Evolutionary conservation across 1,140 invertebrate species (phyloP).

Genomic region (Adoxophyes honmai): DNA sequence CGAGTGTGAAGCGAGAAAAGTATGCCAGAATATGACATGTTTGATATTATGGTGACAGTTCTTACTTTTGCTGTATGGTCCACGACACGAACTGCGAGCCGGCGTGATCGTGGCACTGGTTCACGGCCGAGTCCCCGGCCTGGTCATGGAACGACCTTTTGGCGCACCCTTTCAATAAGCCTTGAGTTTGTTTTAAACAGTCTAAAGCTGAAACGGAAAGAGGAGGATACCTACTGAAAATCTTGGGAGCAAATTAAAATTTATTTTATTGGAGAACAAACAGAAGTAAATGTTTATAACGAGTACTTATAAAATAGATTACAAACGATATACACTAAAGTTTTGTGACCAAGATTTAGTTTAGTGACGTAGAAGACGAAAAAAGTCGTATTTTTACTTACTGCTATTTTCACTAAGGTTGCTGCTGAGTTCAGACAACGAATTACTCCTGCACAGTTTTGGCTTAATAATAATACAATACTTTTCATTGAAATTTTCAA

Average conservation of each 20-base stretch:
- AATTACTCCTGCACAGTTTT: constrained; percentile 49
- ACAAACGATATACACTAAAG: too few species aligned
- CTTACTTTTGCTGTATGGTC: constrained; percentile 55
- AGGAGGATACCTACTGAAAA: too few species aligned
- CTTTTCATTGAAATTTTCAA: constrained; percentile 52
- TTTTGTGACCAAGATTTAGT: too few species aligned
- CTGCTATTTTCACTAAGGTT: constrained; percentile 44
- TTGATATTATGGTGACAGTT: too few species aligned
- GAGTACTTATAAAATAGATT: too few species aligned
- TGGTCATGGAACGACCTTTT: constrained; percentile 22
- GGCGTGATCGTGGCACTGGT: neutral
- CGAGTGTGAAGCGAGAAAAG: too few species aligned
- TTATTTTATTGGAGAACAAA: too few species aligned
- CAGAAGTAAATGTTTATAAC: too few species aligned
- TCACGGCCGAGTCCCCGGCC: constrained; percentile 37
- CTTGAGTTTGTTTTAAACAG: constrained; percentile 37
- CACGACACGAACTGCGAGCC: constrained; percentile 41
- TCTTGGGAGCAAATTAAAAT: too few species aligned
- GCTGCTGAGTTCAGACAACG: constrained; percentile 48
- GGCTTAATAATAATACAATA: constrained; percentile 62
- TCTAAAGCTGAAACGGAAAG: constrained; percentile 51
- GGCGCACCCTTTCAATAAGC: constrained; percentile 17
- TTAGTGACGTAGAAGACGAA: too few species aligned
- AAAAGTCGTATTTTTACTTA: constrained; percentile 29
- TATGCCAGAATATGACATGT: too few species aligned